Evolutionary conservation across 2,888 invertebrate species (phyloP).

Genomic region (Neoitamus cyanurus): DNA sequence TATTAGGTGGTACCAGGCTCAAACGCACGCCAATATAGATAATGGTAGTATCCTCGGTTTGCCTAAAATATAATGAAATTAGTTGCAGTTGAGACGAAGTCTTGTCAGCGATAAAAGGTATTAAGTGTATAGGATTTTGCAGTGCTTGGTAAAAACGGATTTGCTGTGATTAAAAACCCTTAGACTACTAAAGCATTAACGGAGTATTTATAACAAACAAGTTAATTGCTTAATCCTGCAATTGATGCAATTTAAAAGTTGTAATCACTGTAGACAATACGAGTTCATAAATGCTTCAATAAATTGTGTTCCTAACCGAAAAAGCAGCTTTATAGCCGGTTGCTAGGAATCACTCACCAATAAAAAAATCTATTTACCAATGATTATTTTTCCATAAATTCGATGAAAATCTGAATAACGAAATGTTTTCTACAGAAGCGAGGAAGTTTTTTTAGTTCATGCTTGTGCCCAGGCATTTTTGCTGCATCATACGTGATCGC

Average conservation of each 20-base stretch:
- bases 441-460: not conserved
- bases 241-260: not conserved
- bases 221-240: not conserved
- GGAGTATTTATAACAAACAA: not conserved
- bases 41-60: not conserved
- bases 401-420: not conserved
- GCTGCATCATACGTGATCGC: not conserved
- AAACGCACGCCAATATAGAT: not conserved
- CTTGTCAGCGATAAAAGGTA: not conserved
- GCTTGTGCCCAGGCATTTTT: not conserved
- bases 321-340: not conserved
- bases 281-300: not conserved
- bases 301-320: not conserved
- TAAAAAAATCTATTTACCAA: not conserved
- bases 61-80: not conserved
- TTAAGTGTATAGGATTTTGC: not conserved
- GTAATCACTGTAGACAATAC: not conserved
- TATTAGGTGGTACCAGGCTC: not conserved
- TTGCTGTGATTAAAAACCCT: not conserved
- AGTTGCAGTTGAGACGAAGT: not conserved
- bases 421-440: not conserved
- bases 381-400: not conserved
- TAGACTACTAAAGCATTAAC: not conserved
- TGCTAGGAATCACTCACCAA: not conserved
- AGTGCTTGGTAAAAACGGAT: not conserved